phyloP scores from a whole-genome alignment of 2,888 invertebrate species.

The Melitaea athalia region DNA sequence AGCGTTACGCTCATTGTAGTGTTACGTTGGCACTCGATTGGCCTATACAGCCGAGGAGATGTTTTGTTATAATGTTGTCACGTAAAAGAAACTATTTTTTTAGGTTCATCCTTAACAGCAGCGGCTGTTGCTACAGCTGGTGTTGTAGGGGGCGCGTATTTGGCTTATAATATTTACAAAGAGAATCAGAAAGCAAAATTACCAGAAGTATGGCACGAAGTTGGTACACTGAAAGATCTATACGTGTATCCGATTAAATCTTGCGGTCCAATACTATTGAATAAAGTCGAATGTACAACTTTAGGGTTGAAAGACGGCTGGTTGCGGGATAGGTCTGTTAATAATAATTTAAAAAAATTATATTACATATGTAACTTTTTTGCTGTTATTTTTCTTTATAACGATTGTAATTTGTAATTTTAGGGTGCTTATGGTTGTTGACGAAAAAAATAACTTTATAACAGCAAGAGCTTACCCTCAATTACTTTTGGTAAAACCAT shows the following conservation, averaged over 20 bases:
- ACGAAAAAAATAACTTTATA: slow-evolving; percentile 80
- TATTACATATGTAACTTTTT: not conserved
- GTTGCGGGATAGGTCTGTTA: slow-evolving; percentile 82
- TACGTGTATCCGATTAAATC: slow-evolving; percentile 84
- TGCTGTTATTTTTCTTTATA: not conserved
- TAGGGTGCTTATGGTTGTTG: slow-evolving; percentile 83
- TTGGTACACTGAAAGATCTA: slow-evolving; percentile 81
- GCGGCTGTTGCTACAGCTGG: slow-evolving; percentile 58
- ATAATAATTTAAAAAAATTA: too few species aligned
- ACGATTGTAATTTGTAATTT: slow-evolving; percentile 28
- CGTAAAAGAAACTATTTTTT: too few species aligned
- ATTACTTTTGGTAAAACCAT: slow-evolving; percentile 78
- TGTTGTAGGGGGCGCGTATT: slow-evolving; percentile 61
- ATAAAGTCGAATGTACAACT: slow-evolving; percentile 76
- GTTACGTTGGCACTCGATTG: too few species aligned
- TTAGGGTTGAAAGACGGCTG: slow-evolving; percentile 80
- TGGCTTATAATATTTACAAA: slow-evolving; percentile 56
- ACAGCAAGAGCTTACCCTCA: slow-evolving; percentile 81
- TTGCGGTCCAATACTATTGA: slow-evolving; percentile 74
- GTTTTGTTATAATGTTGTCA: too few species aligned
- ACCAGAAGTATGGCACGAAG: slow-evolving; percentile 80
- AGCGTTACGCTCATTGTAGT: too few species aligned
- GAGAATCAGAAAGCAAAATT: slow-evolving; percentile 49
- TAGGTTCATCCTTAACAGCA: slow-evolving; percentile 54
- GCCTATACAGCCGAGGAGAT: too few species aligned